Evolutionary conservation across 2,888 invertebrate species (phyloP), one percentile per base, ranked within the genome.

Genomic region (Caenorhabditis sp.): DNA sequence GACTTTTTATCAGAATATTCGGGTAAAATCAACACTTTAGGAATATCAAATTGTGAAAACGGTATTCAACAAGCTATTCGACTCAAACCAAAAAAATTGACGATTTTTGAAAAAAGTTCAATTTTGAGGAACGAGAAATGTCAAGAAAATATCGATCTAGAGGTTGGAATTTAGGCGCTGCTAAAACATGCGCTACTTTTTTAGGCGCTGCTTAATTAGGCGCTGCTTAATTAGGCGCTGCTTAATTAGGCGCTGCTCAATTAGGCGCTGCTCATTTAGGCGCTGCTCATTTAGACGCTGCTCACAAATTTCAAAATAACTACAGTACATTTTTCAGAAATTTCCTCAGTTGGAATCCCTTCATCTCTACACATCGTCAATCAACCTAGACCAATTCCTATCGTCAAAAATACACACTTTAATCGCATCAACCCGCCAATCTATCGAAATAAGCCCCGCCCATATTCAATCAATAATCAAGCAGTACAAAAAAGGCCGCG

Each of bases 371-470:
- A 95, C 96, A 88, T 99, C 97, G 95, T 97, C 97, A 63, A 95
- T 96, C 87, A 92, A 93, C 88, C 93, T 97, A 89, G 97, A 97
- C 21, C 95, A 97, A 89, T 99, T 99, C 89, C 92, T 93, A 23
- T 93, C 94, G 83, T 91, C 99, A 83, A 94, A 94, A 75, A 90
- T 94, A 64, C 93, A 93, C 66, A 97, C 97, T 90, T 97, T 97
- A 90, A 93, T 93, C 89, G 80, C 80, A 17, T 36, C 36, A 36
- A 36, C 5, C 5, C 5, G 5, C 36, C 6, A 36, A 8, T 8
- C 36, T 36, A 5, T 36, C 36, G 36, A 8, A 5, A 36, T 12
- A n/a, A n/a, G n/a, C n/a, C n/a, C n/a, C n/a, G n/a, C n/a, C 36
- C 36, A 36, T 12, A 12, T 36, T 5, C 6, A 36, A 36, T 12